These are phyloP conservation scores for Phaenicophaeus curvirostris DNA, from an alignment of 2,797 vertebrate species.

Conservation along the genomic window DNA sequence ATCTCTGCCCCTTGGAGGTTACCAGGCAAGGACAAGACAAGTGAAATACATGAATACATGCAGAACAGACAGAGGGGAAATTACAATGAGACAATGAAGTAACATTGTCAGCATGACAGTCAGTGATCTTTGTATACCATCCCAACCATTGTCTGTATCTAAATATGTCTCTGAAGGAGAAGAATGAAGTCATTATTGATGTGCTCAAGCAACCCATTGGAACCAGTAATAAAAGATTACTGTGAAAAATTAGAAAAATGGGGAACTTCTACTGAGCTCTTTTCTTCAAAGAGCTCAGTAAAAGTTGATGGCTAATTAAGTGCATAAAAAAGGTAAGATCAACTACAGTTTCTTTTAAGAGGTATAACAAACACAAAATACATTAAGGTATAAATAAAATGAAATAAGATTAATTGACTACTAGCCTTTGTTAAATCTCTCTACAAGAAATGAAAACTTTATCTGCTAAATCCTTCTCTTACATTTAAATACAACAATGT, in stretches of 20 bases:
- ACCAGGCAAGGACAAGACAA: constrained; percentile 41
- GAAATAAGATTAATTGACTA: not conserved
- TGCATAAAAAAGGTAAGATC: not conserved
- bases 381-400: not conserved
- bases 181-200: not conserved
- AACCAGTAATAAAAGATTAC: not conserved
- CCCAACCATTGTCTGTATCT: not conserved
- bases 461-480: not conserved
- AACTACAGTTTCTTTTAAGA: not conserved
- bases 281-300: not conserved
- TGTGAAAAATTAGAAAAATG: not conserved
- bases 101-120: not conserved
- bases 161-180: constrained; percentile 1
- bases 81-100: constrained; percentile 22
- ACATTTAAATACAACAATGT: not conserved
- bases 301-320: not conserved
- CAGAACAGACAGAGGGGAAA: constrained; percentile 21
- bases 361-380: not conserved
- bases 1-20: constrained; percentile 6
- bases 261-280: not conserved
- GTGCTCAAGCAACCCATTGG: not conserved
- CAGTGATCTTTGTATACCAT: not conserved
- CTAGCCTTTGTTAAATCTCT: not conserved
- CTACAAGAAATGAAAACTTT: not conserved
- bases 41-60: constrained; percentile 27